These are phyloP conservation scores for Limnephilus rhombicus DNA, from an alignment of 2,888 invertebrate species.

Conservation along the genomic window DNA sequence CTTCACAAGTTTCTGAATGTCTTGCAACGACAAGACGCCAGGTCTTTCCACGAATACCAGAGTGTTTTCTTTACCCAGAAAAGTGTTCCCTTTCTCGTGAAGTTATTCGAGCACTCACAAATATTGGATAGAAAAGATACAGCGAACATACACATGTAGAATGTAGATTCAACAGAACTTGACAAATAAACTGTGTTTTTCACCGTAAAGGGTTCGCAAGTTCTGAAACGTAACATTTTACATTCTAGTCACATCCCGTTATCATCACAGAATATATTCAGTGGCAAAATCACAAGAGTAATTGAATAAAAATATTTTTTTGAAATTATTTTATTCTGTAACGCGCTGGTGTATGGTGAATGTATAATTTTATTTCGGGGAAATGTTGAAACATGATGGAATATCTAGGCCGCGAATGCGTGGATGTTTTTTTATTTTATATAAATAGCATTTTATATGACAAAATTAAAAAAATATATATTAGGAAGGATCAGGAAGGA, in stretches of 20 bases:
- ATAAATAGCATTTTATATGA: too few relatives aligned
- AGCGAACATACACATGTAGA: not conserved
- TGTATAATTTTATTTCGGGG: not conserved
- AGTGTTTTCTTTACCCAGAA: not conserved
- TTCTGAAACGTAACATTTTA: not conserved
- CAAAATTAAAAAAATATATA: too few relatives aligned
- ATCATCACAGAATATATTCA: not conserved
- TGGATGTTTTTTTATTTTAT: too few relatives aligned
- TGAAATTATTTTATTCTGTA: not conserved
- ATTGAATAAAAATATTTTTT: not conserved
- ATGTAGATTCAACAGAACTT: not conserved
- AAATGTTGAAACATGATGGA: not conserved
- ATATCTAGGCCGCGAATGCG: not conserved
- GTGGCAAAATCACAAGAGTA: not conserved
- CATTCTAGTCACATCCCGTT: not conserved
- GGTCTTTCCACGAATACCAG: not conserved
- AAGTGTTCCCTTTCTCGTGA: not conserved
- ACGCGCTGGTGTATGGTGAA: not conserved
- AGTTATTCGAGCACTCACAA: not conserved
- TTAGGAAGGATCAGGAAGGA: too few relatives aligned
- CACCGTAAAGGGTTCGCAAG: not conserved
- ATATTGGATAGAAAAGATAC: not conserved
- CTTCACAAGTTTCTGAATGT: not conserved
- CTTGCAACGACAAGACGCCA: not conserved
- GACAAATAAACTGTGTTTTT: not conserved